Evolutionary conservation across 1,140 invertebrate species (phyloP), one percentile per base, ranked within the genome.

Genomic region (Ectropis grisescens): DNA sequence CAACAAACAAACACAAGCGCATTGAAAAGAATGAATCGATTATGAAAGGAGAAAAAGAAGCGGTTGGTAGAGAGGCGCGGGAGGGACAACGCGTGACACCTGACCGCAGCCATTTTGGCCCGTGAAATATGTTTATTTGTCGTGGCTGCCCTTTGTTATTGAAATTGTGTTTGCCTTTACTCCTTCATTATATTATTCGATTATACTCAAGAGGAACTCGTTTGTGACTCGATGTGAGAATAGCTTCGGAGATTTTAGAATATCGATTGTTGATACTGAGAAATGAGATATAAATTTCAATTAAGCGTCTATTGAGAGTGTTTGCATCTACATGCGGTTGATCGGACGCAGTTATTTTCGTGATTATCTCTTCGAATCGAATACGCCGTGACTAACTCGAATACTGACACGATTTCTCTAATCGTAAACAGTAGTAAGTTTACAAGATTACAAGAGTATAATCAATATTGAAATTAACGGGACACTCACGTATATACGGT

Each of bases 121-220:
- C 67, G 65, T 80, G 72, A 81, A 81, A 81, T 78, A 81, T 81
- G 76, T 78, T 81, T 81, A 81, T 81, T 81, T 81, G 76, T 81
- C 70, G 68, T 75, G 64, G 67, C 57, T 66, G 58, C 56, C 69
- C 59, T 80, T 81, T 81, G 76, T 81, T 81, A 81, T 81, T 81
- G 70, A 81, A 81, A 81, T 81, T 65, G 58, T 81, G 76, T 81
- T 81, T 81, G 69, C 66, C 74, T 80, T 75, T 64, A 72, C 70
- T 72, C 65, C 69, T 74, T 74, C 67, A 74, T 78, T 76, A 80
- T 75, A 76, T 81, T 81, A 69, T 81, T 76, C 69, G 76, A 76
- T 72, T 81, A 75, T 78, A 60, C 65, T 58, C 47, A 39, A 45
- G 51, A 62, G 56, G 50, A 78, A 74, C 76, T 62, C 59, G 76